Evolutionary conservation across 1,140 invertebrate species (phyloP), one percentile per base, ranked within the genome.

Genomic region (Drosophila micromelanica): DNA sequence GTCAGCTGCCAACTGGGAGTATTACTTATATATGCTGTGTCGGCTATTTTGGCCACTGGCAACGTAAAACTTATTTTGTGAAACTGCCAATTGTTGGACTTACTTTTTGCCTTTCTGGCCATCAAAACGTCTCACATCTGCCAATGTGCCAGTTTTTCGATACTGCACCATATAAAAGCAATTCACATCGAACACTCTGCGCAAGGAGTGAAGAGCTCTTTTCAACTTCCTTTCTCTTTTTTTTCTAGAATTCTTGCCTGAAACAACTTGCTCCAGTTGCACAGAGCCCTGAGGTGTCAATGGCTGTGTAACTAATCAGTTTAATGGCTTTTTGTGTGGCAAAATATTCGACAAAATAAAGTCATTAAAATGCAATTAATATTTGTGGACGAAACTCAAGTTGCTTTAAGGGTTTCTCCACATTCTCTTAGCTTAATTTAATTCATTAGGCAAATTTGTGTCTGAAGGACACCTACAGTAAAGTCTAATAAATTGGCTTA

Each of bases 341-440:
- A 76, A 67, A 72, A 80, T 73, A 76, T 73, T 55, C 76, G 46
- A 68, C 57, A 65, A 60, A 80, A 86, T 89, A 71, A 89, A 87
- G 76, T 79, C 84, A 87, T 87, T 87, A 87, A 87, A 89, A 89
- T 80, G 79, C 84, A 87, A 87, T 87, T 87, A 87, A 87, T 89
- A 87, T 79, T 76, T 77, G 57, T 52, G 76, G 48, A 7, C 30
- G 23, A 27, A 12, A n/a, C 27, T 9, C 7, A 1, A 7, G 48
- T n/a, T 57, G 45, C 55, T 72, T 32, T 49, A 56, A 15, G 37
- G 20, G 15, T 20, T 42, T 76, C 65, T 73, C 51, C 70, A 62
- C 51, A 82, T 59, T 73, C 79, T 77, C 72, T 65, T 79, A 51
- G 62, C 69, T 79, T 67, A 77, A 89, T 87, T 79, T 67, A 84